These are phyloP conservation scores for Sphaerophoria taeniata DNA, from an alignment of 2,888 invertebrate species.

Conservation along the genomic window DNA sequence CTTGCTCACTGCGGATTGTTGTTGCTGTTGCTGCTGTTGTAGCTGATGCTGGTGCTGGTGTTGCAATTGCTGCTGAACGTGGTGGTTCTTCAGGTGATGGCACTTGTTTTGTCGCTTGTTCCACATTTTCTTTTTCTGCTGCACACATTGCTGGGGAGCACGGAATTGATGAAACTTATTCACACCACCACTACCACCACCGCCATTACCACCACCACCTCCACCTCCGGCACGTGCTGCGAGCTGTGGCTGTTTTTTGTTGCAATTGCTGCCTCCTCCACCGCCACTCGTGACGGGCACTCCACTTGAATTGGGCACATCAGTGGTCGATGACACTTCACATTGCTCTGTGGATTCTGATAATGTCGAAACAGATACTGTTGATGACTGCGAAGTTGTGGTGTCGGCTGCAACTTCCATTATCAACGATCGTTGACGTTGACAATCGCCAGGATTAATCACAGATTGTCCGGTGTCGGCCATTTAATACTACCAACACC, in stretches of 20 bases:
- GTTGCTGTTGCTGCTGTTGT: conserved; percentile 65
- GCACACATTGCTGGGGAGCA: conserved; percentile 80
- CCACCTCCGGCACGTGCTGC: conserved; percentile 53
- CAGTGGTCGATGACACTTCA: conserved; percentile 66
- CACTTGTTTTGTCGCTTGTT: conserved; percentile 80
- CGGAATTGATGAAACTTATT: conserved; percentile 80
- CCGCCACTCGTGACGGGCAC: conserved; percentile 2
- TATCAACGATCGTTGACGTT: conserved; percentile 35
- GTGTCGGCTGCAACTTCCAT: conserved; percentile 59
- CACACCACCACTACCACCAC: conserved; percentile 49
- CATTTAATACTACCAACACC: conserved; percentile 56
- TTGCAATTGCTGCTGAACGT: conserved; percentile 56
- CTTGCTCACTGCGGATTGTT: conserved; percentile 75
- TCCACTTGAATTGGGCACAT: conserved; percentile 34
- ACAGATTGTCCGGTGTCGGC: conserved; percentile 66
- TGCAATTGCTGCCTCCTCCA: conserved; percentile 45
- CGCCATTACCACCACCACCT: conserved; percentile 14
- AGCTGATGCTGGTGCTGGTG: conserved; percentile 59
- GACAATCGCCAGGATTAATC: conserved; percentile 57
- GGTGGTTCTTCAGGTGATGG: conserved; percentile 76
- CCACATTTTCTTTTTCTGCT: conserved; percentile 80
- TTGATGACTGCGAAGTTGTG: conserved; percentile 15
- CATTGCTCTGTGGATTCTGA: conserved; percentile 52
- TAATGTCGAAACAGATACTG: not conserved
- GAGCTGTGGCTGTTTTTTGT: conserved; percentile 45